These are phyloP conservation scores for Euphysa ruthae DNA, from an alignment of 30 jellyfish, hydroid and myxozoan species.

Conservation along the genomic window DNA sequence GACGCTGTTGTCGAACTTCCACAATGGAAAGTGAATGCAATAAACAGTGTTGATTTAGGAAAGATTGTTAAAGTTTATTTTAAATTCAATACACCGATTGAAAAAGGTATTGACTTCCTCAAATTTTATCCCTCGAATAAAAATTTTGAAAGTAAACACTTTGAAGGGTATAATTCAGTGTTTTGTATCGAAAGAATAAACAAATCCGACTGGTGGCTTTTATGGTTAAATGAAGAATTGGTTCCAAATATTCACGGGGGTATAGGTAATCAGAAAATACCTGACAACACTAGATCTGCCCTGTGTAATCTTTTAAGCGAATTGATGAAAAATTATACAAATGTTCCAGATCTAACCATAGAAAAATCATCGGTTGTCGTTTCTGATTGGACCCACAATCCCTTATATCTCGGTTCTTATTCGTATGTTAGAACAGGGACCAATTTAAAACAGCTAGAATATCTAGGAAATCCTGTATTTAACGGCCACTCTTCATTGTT, in stretches of 20 bases:
- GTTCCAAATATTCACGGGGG: neutral
- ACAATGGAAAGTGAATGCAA: neutral
- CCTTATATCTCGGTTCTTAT: slow-evolving; percentile 9
- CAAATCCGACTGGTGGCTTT: slow-evolving; percentile 13
- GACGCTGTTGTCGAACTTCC: neutral
- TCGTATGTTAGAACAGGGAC: slow-evolving; percentile 4
- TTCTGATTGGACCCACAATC: slow-evolving; percentile 3
- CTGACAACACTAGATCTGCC: too few species aligned
- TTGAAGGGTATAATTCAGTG: neutral
- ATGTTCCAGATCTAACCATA: neutral
- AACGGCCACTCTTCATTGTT: neutral
- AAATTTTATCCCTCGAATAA: neutral
- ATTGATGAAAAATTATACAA: neutral
- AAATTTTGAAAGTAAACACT: neutral
- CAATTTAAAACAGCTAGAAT: neutral
- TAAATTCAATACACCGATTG: neutral
- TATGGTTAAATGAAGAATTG: neutral
- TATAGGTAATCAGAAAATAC: neutral
- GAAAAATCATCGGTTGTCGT: neutral
- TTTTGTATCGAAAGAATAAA: neutral
- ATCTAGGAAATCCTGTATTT: neutral
- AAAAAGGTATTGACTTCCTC: neutral
- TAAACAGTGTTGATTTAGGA: neutral
- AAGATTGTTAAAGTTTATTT: slow-evolving; percentile 1
- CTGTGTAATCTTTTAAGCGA: neutral